Percentiles rank a stretch among this genome's conserved stretches.
Conservation (phyloP, 2,113 vertebrate species). For the Bambusicola thoracicus region DNA sequence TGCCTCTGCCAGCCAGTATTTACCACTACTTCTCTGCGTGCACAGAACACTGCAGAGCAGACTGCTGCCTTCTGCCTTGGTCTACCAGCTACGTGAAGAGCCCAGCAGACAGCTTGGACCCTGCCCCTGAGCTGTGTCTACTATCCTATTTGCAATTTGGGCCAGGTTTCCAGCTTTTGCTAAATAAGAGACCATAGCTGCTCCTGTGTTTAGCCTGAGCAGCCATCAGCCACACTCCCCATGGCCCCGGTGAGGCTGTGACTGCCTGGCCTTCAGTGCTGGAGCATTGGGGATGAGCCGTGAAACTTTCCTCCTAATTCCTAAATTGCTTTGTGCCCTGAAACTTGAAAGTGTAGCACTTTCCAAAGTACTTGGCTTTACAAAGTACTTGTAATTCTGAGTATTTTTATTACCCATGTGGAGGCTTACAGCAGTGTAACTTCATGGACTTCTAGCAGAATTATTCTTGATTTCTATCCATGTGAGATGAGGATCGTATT, state of each 20-base stretch:
- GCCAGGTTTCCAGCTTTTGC: background rate
- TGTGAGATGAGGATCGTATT: background rate
- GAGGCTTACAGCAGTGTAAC: slow-evolving; percentile 25
- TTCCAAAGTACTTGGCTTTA: slow-evolving; percentile 57
- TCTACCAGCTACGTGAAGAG: background rate
- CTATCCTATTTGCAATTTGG: background rate
- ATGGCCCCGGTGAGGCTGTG: background rate
- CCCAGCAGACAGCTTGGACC: background rate
- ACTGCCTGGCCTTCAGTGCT: background rate
- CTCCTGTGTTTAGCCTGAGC: background rate
- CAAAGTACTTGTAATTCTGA: slow-evolving; percentile 28
- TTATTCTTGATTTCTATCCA: slow-evolving; percentile 39
- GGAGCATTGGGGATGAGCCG: background rate
- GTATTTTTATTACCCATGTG: slow-evolving; percentile 17
- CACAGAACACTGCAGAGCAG: background rate
- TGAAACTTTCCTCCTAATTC: slow-evolving; percentile 7
- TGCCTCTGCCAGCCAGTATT: background rate
- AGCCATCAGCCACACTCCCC: fast-evolving
- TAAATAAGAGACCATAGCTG: background rate
- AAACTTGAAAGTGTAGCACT: background rate
- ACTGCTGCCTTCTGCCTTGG: background rate
- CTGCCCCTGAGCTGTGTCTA: background rate
- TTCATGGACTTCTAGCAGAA: slow-evolving; percentile 23
- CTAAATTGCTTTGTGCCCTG: slow-evolving; percentile 6
- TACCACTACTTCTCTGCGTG: background rate